Conservation (phyloP, 2,888 invertebrate species). For the Drosophila villosipedis region DNA sequence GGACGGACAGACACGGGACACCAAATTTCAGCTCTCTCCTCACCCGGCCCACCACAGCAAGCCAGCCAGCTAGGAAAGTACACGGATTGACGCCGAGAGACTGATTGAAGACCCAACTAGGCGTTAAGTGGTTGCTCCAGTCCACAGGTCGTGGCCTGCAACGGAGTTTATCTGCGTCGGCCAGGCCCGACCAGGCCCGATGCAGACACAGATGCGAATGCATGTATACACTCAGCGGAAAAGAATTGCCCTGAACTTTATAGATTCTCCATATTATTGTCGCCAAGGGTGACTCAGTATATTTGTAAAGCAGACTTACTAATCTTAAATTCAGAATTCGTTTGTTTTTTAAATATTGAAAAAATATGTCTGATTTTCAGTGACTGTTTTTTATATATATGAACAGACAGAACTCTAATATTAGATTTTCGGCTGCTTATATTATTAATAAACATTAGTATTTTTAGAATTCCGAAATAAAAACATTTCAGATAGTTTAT, state of each 20-base stretch:
- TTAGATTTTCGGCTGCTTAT: not conserved
- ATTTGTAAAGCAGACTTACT: not conserved
- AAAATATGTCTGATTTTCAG: not conserved
- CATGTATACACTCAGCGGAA: not conserved
- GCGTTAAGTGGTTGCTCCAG: conserved; percentile 58
- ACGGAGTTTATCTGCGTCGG: conserved; percentile 52
- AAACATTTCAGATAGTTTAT: not conserved
- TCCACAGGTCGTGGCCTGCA: conserved; percentile 48
- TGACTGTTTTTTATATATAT: not conserved
- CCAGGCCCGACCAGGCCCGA: not conserved
- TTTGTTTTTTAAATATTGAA: not conserved
- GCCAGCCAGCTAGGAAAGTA: conserved; percentile 19
- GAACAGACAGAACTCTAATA: not conserved
- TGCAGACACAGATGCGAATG: not conserved
- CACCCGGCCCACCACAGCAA: conserved; percentile 14
- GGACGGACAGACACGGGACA: conserved; percentile 12
- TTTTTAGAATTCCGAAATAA: not conserved
- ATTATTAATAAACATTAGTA: not conserved
- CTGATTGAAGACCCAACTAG: conserved; percentile 16
- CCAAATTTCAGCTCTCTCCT: conserved; percentile 16
- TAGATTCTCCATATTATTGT: not conserved
- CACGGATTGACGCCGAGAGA: conserved; percentile 12
- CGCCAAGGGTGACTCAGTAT: not conserved
- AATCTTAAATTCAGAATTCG: not conserved
- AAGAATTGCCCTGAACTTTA: not conserved